Evolutionary conservation across 2,113 vertebrate species (phyloP), one percentile per base, ranked within the genome.

Genomic region (Podocnemis expansa): DNA sequence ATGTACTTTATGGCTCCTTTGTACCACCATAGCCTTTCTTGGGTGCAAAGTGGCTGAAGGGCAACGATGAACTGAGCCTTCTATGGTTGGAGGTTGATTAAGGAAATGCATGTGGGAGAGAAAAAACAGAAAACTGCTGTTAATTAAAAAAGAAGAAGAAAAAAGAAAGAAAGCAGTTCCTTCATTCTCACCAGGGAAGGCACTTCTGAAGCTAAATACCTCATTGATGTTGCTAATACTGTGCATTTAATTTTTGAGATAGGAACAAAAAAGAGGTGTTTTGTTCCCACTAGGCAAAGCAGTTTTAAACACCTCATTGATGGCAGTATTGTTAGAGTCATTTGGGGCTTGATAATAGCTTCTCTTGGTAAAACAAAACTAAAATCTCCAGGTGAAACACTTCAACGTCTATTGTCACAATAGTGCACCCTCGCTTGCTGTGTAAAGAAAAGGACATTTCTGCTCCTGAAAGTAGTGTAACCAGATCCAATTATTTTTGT

Each of bases 171-270:
- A 98, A 91, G 94, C 93, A 97, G 83, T 76, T 4, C 96, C 97
- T 98, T 97, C 83, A 85, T 97, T 97, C 97, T 96, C 97, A 97
- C 97, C 91, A 90, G 96, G 97, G 96, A 97, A 97, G 96, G 93
- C 96, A 97, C 93, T 97, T 97, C 96, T 96, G 95, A 96, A 97
- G 96, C 97, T 97, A 97, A 98, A 97, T 91, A 98, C 94, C 91
- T 97, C 96, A 95, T 84, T 96, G 96, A 87, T 94, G 60, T 84
- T 91, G 92, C 94, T 97, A 97, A 97, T 97, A 96, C 96, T 94
- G 34, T 85, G 96, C 95, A 95, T 97, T 98, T 97, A 95, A 97
- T 97, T 97, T 98, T 97, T 92, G 94, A 78, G 91, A 86, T 47
- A 92, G 89, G 90, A 97, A 97, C 95, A 97, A 96, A 97, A 95